Conservation (phyloP, 2,888 invertebrate genomes). For the Sinelater perroti region DNA sequence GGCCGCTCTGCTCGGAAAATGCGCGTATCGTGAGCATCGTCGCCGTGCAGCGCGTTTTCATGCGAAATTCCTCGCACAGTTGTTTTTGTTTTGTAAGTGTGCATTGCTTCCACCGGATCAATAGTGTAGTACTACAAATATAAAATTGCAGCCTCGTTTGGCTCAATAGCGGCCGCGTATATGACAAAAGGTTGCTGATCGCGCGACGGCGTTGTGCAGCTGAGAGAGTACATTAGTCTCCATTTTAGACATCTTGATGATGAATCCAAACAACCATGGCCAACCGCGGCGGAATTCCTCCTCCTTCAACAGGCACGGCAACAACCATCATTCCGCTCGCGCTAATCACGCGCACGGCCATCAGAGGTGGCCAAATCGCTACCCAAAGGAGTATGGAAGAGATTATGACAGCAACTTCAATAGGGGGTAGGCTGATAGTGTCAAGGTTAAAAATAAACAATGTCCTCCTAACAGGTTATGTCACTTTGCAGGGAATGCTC, state of each 20-base stretch:
- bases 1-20: conserved; percentile 1
- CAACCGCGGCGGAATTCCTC: conserved; percentile 58
- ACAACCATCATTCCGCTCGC: conserved; percentile 57
- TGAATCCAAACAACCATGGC: conserved; percentile 60
- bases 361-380: conserved; percentile 59
- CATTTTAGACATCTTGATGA: conserved; percentile 41
- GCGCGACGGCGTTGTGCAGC: not conserved
- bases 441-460: conserved; percentile 31
- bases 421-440: conserved; percentile 52
- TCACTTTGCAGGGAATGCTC: conserved; percentile 55
- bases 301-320: conserved; percentile 57
- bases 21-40: conserved; percentile 8
- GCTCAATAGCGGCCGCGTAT: conserved; percentile 52
- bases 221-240: conserved; percentile 21
- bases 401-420: conserved; percentile 59
- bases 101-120: conserved; percentile 56
- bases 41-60: conserved; percentile 17
- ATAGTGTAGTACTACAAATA: conserved; percentile 55
- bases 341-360: conserved; percentile 57
- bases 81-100: conserved; percentile 47
- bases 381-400: conserved; percentile 59
- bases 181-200: conserved; percentile 39
- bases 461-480: conserved; percentile 28
- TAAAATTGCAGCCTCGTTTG: conserved; percentile 55
- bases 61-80: conserved; percentile 37